Base-by-base conservation (phyloP, 2,113 vertebrate genomes). In the Varanus komodoensis region DNA sequence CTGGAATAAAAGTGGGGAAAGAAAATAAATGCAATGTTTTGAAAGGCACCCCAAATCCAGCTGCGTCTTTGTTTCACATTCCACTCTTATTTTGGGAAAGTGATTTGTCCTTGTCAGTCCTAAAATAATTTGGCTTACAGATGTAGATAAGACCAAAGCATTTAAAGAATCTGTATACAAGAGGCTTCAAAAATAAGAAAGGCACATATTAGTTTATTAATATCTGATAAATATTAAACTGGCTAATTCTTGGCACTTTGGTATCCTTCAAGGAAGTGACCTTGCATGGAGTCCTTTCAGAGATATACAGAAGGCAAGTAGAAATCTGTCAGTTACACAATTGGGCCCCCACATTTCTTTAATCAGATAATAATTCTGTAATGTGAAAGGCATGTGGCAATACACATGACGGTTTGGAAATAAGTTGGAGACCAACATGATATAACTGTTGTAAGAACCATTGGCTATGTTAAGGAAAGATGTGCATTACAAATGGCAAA, bases 11-110 rank as follows among this genome's bases (percentile, higher is more conserved):
- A 95, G 25, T 80, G 21, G 92, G 85, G 89, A 90, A 91, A 92
- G 7, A 90, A 86, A 92, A 91, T 90, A 95, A 93, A 93, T 89
- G 94, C 90, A 89, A 91, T 95, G 94, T 95, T 95, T 96, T 96
- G 94, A 95, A 95, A 95, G 95, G 93, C 92, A 91, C 86, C 92
- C 91, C 82, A 94, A 90, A 92, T 96, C 94, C 95, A 96, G 93
- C 94, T 96, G 95, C 92, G 93, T 95, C 93, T 94, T 96, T 96
- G 93, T 95, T 94, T 95, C 94, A 84, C 34, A 82, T 90, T 82
- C 92, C 91, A 25, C 88, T 85, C 89, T 93, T 94, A 81, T 91
- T 91, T 95, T 84, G 79, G 93, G 88, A 91, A 95, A 95, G 94
- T 78, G 91, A 91, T 88, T 91, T 91, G 80, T 0, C 92, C 92